Evolutionary conservation across 2,888 invertebrate species (phyloP).

Genomic region (Melikaiella ostensackeni): DNA sequence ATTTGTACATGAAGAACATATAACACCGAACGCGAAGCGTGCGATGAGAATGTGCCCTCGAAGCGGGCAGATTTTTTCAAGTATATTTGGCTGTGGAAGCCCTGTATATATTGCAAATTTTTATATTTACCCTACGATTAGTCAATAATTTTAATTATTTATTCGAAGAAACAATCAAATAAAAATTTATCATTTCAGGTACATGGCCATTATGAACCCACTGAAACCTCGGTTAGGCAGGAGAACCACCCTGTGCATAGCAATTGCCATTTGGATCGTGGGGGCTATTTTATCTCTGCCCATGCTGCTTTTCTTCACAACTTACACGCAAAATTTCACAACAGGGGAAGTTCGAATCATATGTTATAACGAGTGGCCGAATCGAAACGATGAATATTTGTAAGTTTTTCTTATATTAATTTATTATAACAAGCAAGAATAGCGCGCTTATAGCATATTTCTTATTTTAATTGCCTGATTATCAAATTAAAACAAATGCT

Average conservation of each 20-base stretch:
- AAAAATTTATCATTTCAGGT: slow-evolving; percentile 81
- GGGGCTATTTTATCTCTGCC: slow-evolving; percentile 90
- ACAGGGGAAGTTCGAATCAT: slow-evolving; percentile 83
- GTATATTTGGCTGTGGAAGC: too few species aligned
- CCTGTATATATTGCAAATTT: too few species aligned
- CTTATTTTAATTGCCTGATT: too few species aligned
- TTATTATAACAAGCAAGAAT: too few species aligned
- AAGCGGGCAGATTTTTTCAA: too few species aligned
- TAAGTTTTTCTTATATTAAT: too few species aligned
- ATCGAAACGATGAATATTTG: slow-evolving; percentile 85
- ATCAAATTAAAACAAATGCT: too few species aligned
- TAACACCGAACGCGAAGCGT: too few species aligned
- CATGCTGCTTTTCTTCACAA: slow-evolving; percentile 90
- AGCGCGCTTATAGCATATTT: too few species aligned
- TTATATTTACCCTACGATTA: too few species aligned
- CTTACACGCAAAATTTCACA: slow-evolving; percentile 80
- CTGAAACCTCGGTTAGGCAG: slow-evolving; percentile 92
- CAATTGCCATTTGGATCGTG: slow-evolving; percentile 90
- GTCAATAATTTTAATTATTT: not conserved
- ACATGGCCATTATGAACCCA: slow-evolving; percentile 97
- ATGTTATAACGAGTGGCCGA: slow-evolving; percentile 92
- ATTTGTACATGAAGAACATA: too few species aligned
- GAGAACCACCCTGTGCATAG: slow-evolving; percentile 89
- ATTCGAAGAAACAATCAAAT: not conserved
- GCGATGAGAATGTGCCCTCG: too few species aligned